Conservation (phyloP, 2,113 vertebrate genomes). For the Panthera uncia region DNA sequence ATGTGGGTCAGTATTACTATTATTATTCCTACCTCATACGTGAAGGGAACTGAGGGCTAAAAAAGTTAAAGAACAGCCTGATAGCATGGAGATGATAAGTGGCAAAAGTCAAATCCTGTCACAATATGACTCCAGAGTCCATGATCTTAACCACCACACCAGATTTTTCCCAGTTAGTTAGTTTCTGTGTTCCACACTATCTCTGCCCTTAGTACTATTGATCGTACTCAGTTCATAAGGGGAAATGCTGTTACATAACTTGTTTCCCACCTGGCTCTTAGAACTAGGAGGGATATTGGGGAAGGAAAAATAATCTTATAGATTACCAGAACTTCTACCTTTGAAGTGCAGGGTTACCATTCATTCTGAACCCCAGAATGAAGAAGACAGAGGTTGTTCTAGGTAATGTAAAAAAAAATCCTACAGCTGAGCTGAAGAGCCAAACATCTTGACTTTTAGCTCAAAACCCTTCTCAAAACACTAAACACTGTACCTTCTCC, state of each 20-base stretch:
- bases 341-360: not conserved
- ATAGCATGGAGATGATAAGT: not conserved
- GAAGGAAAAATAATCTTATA: not conserved
- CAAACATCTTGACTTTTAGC: not conserved
- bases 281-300: not conserved
- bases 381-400: not conserved
- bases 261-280: not conserved
- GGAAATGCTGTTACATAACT: not conserved
- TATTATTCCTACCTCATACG: not conserved
- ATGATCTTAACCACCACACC: fast-evolving
- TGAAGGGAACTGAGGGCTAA: not conserved
- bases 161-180: not conserved
- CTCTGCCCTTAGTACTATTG: not conserved
- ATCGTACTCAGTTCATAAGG: not conserved
- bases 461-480: not conserved
- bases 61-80: not conserved
- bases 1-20: not conserved
- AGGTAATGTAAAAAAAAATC: not conserved
- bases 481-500: not conserved
- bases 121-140: not conserved
- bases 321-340: not conserved
- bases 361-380: not conserved
- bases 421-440: not conserved
- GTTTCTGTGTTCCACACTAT: not conserved
- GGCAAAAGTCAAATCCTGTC: not conserved